Percentiles rank a stretch among this genome's conserved stretches.
Conservation (phyloP, 1,140 invertebrate species). For the Agrilus planipennis region DNA sequence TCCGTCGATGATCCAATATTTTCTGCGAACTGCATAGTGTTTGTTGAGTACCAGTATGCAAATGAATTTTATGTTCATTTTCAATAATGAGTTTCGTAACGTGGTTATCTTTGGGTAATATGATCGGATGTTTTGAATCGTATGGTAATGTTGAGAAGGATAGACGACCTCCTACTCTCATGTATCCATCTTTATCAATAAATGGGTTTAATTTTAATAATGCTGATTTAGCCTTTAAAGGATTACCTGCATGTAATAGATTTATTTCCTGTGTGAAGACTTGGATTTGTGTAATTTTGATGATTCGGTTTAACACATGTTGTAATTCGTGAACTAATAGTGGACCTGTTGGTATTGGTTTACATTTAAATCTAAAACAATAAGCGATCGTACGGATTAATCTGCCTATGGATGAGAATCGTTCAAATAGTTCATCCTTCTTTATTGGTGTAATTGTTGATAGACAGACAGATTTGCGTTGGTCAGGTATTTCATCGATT, state of each 20-base stretch:
- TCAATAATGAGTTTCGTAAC: slow-evolving; percentile 12
- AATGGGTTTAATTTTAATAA: slow-evolving; percentile 17
- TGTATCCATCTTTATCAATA: slow-evolving; percentile 23
- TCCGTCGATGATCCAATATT: slow-evolving; percentile 12
- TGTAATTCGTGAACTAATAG: background rate
- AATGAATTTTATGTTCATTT: slow-evolving; percentile 14
- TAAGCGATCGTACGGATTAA: background rate
- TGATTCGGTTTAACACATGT: background rate
- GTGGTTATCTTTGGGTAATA: slow-evolving; percentile 14
- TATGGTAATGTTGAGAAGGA: slow-evolving; percentile 14
- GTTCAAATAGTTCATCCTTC: background rate
- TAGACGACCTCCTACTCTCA: slow-evolving; percentile 29
- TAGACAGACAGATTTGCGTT: background rate
- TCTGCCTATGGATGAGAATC: background rate
- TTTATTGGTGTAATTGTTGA: background rate
- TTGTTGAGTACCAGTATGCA: slow-evolving; percentile 21
- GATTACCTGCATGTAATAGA: background rate
- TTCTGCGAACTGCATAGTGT: slow-evolving; percentile 9
- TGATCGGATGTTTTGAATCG: slow-evolving; percentile 25
- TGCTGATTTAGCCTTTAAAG: background rate
- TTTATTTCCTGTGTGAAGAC: background rate
- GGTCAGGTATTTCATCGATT: background rate
- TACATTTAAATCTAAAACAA: background rate
- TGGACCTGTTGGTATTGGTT: background rate
- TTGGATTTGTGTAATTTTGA: background rate